Base-by-base conservation (phyloP, 2,113 vertebrate genomes). In the Dipodomys spectabilis region DNA sequence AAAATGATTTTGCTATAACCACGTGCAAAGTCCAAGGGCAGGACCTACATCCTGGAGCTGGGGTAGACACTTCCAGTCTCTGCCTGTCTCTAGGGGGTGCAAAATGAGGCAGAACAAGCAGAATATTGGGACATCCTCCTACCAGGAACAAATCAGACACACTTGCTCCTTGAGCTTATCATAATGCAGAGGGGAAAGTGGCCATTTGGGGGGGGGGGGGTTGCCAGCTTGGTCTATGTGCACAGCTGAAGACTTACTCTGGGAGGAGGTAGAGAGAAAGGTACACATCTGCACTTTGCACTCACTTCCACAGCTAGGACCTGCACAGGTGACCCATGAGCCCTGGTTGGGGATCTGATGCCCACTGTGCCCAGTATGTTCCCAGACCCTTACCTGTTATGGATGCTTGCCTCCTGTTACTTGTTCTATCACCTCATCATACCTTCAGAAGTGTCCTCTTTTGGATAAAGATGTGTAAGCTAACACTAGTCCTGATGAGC, bases 41-140 rank as follows among this genome's bases (percentile, higher is more conserved):
- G 45, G 6, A 60, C 19, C 75, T 1, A 0, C 25, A 27, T 60
- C 79, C 30, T 23, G 9, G 35, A 12, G 39, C 28, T 45, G 16
- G 30, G 60, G 3, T 62, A 9, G 23, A 2, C 10, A 28, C 12
- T 19, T 11, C 53, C 22, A 3, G 1, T 53, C 80, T 57, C 28
- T 53, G 60, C 67, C 81, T 82, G 3, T 69, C n/a, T 53, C 64
- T 30, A 19, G 49, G 44, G 49, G 6, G 25, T 28, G 8, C 19
- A 12, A 4, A n/a, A 35, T 5, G 23, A 65, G 44, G 57, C 25
- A 8, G 7, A 13, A 23, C 27, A 45, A 11, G 19, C 0, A 0
- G 15, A 86, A 9, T 20, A 44, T 28, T 19, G 32, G 53, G 28
- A 68, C 23, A 45, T 2, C 1, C 3, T 77, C 22, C 20, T 11